Evolutionary conservation across 1,140 invertebrate species (phyloP).

Genomic region (Episyrphus balteatus): DNA sequence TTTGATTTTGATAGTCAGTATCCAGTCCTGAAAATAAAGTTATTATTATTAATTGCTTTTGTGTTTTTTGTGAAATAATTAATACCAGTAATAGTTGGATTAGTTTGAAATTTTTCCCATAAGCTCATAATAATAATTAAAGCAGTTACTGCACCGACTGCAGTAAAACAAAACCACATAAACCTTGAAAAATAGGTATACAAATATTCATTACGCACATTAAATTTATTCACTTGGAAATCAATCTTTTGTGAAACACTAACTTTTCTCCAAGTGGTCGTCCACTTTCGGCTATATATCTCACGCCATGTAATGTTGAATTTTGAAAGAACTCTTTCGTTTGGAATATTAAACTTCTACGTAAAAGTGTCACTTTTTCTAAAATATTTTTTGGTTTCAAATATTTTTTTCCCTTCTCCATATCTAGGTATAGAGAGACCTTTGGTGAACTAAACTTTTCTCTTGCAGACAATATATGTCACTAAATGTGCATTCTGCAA

Average conservation of each 20-base stretch:
- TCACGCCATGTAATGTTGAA: constrained; percentile 57
- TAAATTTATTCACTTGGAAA: neutral
- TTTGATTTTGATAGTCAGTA: constrained; percentile 63
- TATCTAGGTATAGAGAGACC: constrained; percentile 8
- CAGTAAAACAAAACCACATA: constrained; percentile 61
- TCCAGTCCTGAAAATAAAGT: constrained; percentile 40
- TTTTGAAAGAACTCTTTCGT: constrained; percentile 57
- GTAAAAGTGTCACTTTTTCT: constrained; percentile 34
- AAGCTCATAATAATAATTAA: constrained; percentile 58
- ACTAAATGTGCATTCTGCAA: too few relatives aligned
- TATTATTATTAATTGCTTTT: neutral
- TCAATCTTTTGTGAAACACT: constrained; percentile 12
- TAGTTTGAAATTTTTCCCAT: constrained; percentile 68
- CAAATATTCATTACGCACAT: neutral
- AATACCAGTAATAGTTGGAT: constrained; percentile 61
- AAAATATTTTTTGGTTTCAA: constrained; percentile 8
- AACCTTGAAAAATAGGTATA: constrained; percentile 41
- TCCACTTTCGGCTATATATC: constrained; percentile 56
- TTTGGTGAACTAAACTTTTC: too few relatives aligned
- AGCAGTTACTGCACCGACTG: constrained; percentile 50
- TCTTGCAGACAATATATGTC: too few relatives aligned
- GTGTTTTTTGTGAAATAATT: neutral
- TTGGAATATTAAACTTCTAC: constrained; percentile 50
- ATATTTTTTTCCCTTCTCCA: constrained; percentile 24
- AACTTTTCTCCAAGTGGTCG: constrained; percentile 55